phyloP scores from a whole-genome alignment of 1,140 invertebrate species.

The Octopus sinensis region DNA sequence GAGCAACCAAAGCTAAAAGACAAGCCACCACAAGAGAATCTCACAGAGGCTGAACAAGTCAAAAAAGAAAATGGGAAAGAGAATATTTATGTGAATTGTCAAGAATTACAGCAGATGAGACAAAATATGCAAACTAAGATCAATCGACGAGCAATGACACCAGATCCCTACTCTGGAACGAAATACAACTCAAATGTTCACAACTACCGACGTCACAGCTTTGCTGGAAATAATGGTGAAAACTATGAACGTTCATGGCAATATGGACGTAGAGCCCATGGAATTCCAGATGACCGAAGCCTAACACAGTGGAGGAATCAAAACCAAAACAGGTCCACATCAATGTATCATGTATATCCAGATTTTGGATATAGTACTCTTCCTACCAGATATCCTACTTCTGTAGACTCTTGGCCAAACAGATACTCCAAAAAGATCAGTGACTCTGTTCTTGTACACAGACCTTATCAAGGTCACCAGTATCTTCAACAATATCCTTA shows the following conservation, averaged over 20 bases:
- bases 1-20: neutral
- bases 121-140: neutral
- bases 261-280: neutral
- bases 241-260: neutral
- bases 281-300: neutral
- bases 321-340: no score
- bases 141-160: neutral
- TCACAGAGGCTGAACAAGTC: neutral
- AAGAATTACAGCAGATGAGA: neutral
- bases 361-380: neutral
- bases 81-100: slow-evolving; percentile 6
- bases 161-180: neutral
- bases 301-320: no score
- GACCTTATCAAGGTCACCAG: neutral
- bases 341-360: neutral
- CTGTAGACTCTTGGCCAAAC: neutral
- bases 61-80: neutral
- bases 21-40: neutral
- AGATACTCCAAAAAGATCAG: neutral
- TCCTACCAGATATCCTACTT: neutral
- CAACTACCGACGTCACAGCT: neutral
- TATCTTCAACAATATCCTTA: neutral
- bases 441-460: neutral
- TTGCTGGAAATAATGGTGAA: neutral
- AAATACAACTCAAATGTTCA: neutral